Evolutionary conservation across 2,113 vertebrate species (phyloP), one percentile per base, ranked within the genome.

Genomic region (Indicator indicator): DNA sequence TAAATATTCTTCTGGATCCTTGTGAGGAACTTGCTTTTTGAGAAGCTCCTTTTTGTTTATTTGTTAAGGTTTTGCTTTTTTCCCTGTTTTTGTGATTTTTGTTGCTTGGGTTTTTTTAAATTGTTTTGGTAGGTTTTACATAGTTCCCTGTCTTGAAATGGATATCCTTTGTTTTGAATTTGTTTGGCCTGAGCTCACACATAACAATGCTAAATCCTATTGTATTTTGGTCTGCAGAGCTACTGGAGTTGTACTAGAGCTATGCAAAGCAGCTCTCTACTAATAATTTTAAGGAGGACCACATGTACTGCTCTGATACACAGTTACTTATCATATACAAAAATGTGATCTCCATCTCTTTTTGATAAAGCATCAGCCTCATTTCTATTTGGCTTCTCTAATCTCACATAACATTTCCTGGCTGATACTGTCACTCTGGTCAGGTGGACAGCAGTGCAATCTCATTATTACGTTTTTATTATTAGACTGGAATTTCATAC

Each of bases 31-130:
- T 77, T 70, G 7, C 7, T 56, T 78, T 81, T 40, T 36, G 8
- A 44, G 33, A 24, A 58, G 23, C 5, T 27, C 1, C 19, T 86
- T 72, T 23, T 0, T 52, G 3, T n/a, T 59, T 73, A 6, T 33
- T 71, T 56, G 5, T 68, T 74, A 21, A n/a, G 15, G 10, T 0
- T 46, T 60, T 42, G 11, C 6, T 20, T 46, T 59, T 16, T 4
- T 24, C 1, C 11, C 4, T 21, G 2, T 42, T 55, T 50, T 36
- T 12, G 36, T 48, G 7, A 1, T n/a, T 1, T 7, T 73, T 72
- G 11, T 55, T 32, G 24, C 28, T 55, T 30, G 27, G 30, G 16
- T 18, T 32, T 59, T 20, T 19, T n/a, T 33, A 42, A 26, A 27
- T 23, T 54, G 52, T 54, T 54, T 24, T 54, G 52, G 24, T 54